A percentile compares a stretch with the other conserved stretches of the same genome.
Evolutionary conservation across 1,140 invertebrate species (phyloP).

Genomic region (Pectinophora gossypiella): DNA sequence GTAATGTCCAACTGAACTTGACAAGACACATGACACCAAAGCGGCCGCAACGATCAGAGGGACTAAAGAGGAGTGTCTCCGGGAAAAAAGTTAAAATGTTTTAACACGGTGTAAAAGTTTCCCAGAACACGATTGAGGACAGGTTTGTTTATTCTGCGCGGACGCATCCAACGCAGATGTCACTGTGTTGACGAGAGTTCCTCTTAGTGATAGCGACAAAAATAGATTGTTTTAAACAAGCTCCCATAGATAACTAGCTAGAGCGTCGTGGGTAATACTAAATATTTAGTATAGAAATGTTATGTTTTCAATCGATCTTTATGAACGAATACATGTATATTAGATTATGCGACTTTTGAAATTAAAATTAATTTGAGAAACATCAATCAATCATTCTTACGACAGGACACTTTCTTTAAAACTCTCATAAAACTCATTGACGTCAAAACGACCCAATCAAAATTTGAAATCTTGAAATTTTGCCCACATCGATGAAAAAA

Average conservation of each 20-base stretch:
- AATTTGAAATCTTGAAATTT: not conserved
- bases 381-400: not conserved
- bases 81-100: slow-evolving; percentile 39
- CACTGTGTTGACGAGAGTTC: slow-evolving; percentile 41
- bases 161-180: slow-evolving; percentile 45
- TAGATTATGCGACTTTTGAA: too few relatives aligned
- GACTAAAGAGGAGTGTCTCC: slow-evolving; percentile 36
- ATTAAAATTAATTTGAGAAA: too few relatives aligned
- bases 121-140: slow-evolving; percentile 52
- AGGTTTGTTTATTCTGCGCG: slow-evolving; percentile 53
- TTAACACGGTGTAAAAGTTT: slow-evolving; percentile 59
- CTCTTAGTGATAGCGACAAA: slow-evolving; percentile 21
- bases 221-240: slow-evolving; percentile 26
- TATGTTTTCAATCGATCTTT: not conserved
- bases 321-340: too few relatives aligned
- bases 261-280: too few relatives aligned
- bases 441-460: not conserved
- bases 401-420: not conserved
- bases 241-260: not conserved
- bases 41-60: not conserved
- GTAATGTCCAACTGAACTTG: not conserved
- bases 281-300: not conserved
- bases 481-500: not conserved
- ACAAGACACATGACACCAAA: not conserved
- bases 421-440: not conserved